Percentiles rank a stretch among this genome's conserved stretches.
Conservation (phyloP, 2,113 vertebrate species). For the Lampris incognitus region DNA sequence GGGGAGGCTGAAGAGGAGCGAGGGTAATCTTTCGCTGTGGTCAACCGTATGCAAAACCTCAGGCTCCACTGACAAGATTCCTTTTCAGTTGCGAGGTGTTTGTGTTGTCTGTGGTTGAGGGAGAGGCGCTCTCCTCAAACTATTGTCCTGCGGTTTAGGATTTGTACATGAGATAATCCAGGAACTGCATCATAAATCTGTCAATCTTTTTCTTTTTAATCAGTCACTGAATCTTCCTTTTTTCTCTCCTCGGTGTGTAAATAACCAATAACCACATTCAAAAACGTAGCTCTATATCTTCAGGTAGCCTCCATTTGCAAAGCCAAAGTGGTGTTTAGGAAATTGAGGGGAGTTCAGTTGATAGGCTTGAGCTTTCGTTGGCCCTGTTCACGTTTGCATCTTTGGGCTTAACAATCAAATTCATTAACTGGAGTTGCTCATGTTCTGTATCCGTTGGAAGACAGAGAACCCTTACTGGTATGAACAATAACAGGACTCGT, state of each 20-base stretch:
- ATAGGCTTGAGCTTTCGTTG: too few relatives aligned
- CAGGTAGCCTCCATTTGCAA: constrained; percentile 29
- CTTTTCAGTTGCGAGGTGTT: constrained; percentile 33
- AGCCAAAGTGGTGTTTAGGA: constrained; percentile 37
- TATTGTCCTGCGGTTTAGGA: constrained; percentile 42
- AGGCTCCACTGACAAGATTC: background rate
- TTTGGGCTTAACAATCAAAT: too few relatives aligned
- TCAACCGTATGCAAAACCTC: constrained; percentile 27
- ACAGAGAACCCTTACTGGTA: too few relatives aligned
- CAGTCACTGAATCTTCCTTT: constrained; percentile 34
- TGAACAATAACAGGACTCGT: too few relatives aligned
- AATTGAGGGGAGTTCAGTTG: constrained; percentile 6
- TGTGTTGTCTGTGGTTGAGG: constrained; percentile 10
- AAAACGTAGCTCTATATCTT: background rate
- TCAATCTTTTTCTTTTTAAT: constrained; percentile 43
- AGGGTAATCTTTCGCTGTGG: constrained; percentile 1
- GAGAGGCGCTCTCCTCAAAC: background rate
- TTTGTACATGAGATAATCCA: constrained; percentile 50
- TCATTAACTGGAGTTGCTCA: too few relatives aligned
- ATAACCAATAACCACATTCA: background rate
- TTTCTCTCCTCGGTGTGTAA: background rate
- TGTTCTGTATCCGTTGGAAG: too few relatives aligned
- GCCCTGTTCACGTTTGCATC: too few relatives aligned
- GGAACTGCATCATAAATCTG: constrained; percentile 27
- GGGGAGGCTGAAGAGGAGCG: background rate